Evolutionary conservation across 2,888 invertebrate species (phyloP).

Genomic region (Brachycybe producta): DNA sequence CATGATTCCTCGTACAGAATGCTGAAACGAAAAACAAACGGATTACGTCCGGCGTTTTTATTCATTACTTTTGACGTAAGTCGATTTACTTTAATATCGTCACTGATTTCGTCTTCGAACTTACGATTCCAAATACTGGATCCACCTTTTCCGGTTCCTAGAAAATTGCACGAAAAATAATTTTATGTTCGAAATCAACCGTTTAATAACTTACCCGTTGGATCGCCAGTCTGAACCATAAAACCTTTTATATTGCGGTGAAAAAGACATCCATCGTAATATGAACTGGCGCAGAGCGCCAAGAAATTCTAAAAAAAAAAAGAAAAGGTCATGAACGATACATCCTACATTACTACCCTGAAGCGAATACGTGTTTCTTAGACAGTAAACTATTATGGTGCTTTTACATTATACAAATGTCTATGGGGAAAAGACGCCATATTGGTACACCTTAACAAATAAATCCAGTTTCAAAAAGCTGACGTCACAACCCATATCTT

Average conservation of each 20-base stretch:
- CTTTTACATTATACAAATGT: no score
- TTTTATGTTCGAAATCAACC: not conserved
- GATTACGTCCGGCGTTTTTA: no score
- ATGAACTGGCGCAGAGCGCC: slow-evolving; percentile 87
- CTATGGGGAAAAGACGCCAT: not conserved
- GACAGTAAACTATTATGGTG: not conserved
- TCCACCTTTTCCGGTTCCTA: slow-evolving; percentile 90
- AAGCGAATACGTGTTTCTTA: no score
- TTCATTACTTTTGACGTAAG: not conserved
- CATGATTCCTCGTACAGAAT: slow-evolving; percentile 71
- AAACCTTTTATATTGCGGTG: slow-evolving; percentile 67
- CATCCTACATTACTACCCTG: no score
- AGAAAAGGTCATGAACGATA: no score
- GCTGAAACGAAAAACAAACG: slow-evolving; percentile 38
- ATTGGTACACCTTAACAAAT: not conserved
- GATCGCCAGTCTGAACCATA: slow-evolving; percentile 67
- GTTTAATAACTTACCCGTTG: slow-evolving; percentile 39
- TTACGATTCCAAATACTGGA: slow-evolving; percentile 90
- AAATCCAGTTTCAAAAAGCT: not conserved
- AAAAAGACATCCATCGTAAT: slow-evolving; percentile 64
- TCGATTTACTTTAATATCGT: slow-evolving; percentile 65
- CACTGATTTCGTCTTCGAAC: slow-evolving; percentile 95
- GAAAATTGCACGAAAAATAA: no score
- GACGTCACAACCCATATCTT: no score
- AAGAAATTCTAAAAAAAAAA: slow-evolving; percentile 75